These are phyloP conservation scores for Amblyteles armatorius DNA, from an alignment of 2,888 invertebrate genomes.

Conservation along the genomic window DNA sequence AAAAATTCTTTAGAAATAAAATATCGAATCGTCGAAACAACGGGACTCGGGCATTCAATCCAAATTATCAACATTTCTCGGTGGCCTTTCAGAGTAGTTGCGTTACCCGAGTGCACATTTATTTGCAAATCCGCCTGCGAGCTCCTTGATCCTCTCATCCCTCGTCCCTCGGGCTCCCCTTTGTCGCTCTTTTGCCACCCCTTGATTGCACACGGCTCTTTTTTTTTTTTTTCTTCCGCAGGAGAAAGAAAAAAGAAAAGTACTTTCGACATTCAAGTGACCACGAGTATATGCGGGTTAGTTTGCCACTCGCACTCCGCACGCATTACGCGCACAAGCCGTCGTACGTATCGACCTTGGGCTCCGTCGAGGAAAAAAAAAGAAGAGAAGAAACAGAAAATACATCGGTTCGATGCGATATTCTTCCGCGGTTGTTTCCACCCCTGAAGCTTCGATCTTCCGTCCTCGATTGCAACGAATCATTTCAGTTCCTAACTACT, in stretches of 20 bases:
- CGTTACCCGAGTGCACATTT: slow-evolving; percentile 77
- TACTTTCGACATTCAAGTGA: slow-evolving; percentile 79
- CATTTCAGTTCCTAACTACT: no score
- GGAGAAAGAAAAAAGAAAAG: slow-evolving; percentile 72
- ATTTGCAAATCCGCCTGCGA: slow-evolving; percentile 77
- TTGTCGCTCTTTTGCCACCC: slow-evolving; percentile 13
- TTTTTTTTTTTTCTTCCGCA: slow-evolving; percentile 58
- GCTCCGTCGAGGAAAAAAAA: slow-evolving; percentile 1
- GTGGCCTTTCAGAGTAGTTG: slow-evolving; percentile 78
- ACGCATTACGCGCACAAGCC: slow-evolving; percentile 40
- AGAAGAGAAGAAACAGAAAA: background rate
- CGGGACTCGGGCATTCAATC: slow-evolving; percentile 75
- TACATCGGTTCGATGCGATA: no score
- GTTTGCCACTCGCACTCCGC: slow-evolving; percentile 75
- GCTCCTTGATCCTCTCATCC: slow-evolving; percentile 66
- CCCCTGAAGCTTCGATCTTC: no score
- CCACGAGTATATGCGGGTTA: slow-evolving; percentile 80
- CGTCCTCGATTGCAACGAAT: no score
- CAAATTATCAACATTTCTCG: slow-evolving; percentile 83
- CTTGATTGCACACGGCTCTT: slow-evolving; percentile 40
- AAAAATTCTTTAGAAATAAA: slow-evolving; percentile 54
- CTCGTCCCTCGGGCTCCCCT: slow-evolving; percentile 12
- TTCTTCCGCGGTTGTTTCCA: no score
- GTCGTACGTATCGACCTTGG: slow-evolving; percentile 23
- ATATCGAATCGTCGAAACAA: slow-evolving; percentile 59